These are phyloP conservation scores for Boulengeromyrus knoepffleri DNA, from an alignment of 2,113 vertebrate species.

Conservation along the genomic window DNA sequence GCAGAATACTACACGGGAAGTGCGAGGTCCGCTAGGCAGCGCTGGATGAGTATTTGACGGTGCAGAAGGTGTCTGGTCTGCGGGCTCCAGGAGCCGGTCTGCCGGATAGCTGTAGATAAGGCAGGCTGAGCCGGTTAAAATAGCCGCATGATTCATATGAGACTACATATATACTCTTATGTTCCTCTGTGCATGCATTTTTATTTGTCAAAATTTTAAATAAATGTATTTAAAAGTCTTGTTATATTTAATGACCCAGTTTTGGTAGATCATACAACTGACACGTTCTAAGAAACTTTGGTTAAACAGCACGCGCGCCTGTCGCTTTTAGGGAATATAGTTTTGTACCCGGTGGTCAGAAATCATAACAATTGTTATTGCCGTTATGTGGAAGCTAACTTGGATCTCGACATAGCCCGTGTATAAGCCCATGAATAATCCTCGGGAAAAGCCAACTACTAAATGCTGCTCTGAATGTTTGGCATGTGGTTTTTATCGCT, in stretches of 20 bases:
- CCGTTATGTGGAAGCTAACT: background rate
- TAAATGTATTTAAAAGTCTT: background rate
- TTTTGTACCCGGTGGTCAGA: background rate
- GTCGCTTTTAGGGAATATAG: background rate
- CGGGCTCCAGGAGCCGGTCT: background rate
- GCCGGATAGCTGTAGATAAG: background rate
- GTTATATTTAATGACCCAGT: background rate
- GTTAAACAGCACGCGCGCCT: background rate
- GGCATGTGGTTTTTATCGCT: background rate
- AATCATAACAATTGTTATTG: constrained; percentile 6
- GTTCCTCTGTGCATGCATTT: background rate
- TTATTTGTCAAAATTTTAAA: background rate
- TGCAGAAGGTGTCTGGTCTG: background rate
- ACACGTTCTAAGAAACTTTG: background rate
- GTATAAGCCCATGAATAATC: background rate
- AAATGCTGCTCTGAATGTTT: background rate
- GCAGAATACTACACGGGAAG: background rate
- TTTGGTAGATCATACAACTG: background rate
- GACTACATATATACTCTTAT: background rate
- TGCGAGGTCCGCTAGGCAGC: background rate
- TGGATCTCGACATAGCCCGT: background rate
- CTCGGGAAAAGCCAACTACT: background rate
- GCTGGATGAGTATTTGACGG: background rate
- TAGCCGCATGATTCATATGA: background rate
- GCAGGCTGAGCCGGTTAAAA: background rate